Percentiles rank a stretch among this genome's conserved stretches.
Evolutionary conservation across 2,113 vertebrate species (phyloP).

Genomic region (Lampris megalopsis): DNA sequence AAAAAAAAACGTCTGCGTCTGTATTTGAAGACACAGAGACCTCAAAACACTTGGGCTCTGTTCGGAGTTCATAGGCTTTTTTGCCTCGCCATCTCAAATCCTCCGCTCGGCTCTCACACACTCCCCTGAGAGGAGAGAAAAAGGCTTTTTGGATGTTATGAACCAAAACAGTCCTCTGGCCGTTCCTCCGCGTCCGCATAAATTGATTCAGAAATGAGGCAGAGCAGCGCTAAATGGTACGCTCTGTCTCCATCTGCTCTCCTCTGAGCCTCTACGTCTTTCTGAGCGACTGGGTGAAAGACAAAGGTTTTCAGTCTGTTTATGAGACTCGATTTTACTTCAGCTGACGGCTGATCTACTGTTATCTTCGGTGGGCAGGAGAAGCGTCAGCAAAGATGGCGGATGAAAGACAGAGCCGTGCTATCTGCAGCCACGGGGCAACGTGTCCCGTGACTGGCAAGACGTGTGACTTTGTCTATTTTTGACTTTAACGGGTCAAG

Average conservation of each 20-base stretch:
- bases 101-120: slow-evolving; percentile 35
- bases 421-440: slow-evolving; percentile 2
- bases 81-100: slow-evolving; percentile 30
- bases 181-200: not conserved
- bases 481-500: slow-evolving; percentile 34
- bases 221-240: not conserved
- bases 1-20: slow-evolving; percentile 19
- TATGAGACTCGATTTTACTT: too few species aligned
- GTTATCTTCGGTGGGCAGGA: slow-evolving; percentile 45
- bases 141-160: slow-evolving; percentile 26
- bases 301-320: not conserved
- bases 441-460: slow-evolving; percentile 15
- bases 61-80: slow-evolving; percentile 32
- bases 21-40: slow-evolving; percentile 22
- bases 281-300: slow-evolving; percentile 4
- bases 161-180: slow-evolving; percentile 23
- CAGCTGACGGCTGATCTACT: not conserved
- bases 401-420: slow-evolving; percentile 55
- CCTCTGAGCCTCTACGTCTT: slow-evolving; percentile 18
- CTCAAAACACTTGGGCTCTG: slow-evolving; percentile 29
- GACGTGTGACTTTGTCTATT: slow-evolving; percentile 35
- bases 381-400: slow-evolving; percentile 54
- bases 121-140: slow-evolving; percentile 4
- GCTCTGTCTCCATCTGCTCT: slow-evolving; percentile 34
- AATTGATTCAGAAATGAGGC: slow-evolving; percentile 27